Conservation (phyloP, 2,888 invertebrate species). For the Habroteleia sp. region DNA sequence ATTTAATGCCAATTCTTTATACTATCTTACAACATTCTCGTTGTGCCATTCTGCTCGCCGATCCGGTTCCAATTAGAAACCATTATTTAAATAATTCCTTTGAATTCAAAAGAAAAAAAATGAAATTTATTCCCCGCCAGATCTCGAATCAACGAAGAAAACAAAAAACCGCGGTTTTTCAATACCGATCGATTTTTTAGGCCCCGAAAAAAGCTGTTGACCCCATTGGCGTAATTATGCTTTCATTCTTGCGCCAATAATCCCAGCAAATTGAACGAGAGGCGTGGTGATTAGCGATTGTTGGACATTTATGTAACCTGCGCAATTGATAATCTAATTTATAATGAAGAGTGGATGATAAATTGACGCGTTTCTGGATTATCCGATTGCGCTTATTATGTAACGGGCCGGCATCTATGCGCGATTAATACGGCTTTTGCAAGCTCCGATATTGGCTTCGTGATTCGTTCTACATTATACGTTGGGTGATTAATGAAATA, state of each 20-base stretch:
- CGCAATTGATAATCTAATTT: conserved; percentile 60
- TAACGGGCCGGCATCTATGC: conserved; percentile 47
- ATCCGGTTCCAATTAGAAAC: no score
- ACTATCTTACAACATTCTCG: no score
- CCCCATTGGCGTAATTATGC: conserved; percentile 16
- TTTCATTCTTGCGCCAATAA: conserved; percentile 52
- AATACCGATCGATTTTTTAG: no score
- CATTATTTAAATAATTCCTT: no score
- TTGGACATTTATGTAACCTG: conserved; percentile 55
- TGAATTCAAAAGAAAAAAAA: no score
- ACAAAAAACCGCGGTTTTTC: no score
- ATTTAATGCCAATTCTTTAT: no score
- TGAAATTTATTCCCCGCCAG: no score
- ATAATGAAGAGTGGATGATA: conserved; percentile 59
- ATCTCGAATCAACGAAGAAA: no score
- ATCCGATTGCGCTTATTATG: conserved; percentile 58
- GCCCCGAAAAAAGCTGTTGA: not conserved
- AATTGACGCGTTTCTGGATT: conserved; percentile 62
- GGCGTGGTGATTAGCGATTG: conserved; percentile 61
- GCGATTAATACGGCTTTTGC: conserved; percentile 45
- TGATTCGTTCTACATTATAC: conserved; percentile 56
- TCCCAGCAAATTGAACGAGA: conserved; percentile 58
- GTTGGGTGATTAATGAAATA: conserved; percentile 60
- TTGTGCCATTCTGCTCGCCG: no score
- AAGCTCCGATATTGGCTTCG: conserved; percentile 41